phyloP scores from a whole-genome alignment of 2,888 invertebrate genomes.

The Oxycera nigricornis region DNA sequence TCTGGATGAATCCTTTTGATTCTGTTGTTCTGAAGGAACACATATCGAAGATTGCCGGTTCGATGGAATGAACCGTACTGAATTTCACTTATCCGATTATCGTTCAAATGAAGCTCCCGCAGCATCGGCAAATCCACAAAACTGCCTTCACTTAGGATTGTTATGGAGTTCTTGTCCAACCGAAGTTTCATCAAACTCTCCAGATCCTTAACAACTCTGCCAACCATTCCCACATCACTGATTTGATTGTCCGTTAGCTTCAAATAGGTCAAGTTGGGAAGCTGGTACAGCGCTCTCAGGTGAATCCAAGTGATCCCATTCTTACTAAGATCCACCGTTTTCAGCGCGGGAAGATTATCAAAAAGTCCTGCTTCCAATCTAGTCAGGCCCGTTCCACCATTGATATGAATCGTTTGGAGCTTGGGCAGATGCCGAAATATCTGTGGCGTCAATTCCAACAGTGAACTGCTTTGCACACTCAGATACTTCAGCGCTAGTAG shows the following conservation, averaged over 20 bases:
- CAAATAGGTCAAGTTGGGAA: constrained; percentile 75
- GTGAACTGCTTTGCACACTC: constrained; percentile 73
- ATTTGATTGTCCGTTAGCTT: constrained; percentile 76
- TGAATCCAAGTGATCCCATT: constrained; percentile 82
- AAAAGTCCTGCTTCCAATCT: constrained; percentile 77
- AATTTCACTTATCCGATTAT: constrained; percentile 77
- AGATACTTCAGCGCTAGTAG: constrained; percentile 76
- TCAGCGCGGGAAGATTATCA: constrained; percentile 72
- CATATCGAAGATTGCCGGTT: constrained; percentile 73
- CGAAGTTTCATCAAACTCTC: constrained; percentile 74
- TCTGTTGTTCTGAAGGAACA: constrained; percentile 80
- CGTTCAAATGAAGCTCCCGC: constrained; percentile 71
- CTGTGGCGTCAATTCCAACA: constrained; percentile 71
- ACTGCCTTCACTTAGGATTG: constrained; percentile 75
- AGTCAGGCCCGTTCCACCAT: constrained; percentile 71
- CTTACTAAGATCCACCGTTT: constrained; percentile 75
- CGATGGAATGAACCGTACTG: constrained; percentile 83
- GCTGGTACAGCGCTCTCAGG: constrained; percentile 72
- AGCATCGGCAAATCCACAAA: constrained; percentile 80
- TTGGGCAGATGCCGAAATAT: constrained; percentile 75
- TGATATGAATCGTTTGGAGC: constrained; percentile 77
- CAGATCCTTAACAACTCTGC: constrained; percentile 77
- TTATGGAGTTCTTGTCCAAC: constrained; percentile 75
- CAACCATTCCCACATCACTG: constrained; percentile 81
- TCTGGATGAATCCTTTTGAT: constrained; percentile 81